Percentiles rank a stretch among this genome's conserved stretches.
phyloP scores from a whole-genome alignment of 2,888 invertebrate genomes.

The Drosophila setosimentum region DNA sequence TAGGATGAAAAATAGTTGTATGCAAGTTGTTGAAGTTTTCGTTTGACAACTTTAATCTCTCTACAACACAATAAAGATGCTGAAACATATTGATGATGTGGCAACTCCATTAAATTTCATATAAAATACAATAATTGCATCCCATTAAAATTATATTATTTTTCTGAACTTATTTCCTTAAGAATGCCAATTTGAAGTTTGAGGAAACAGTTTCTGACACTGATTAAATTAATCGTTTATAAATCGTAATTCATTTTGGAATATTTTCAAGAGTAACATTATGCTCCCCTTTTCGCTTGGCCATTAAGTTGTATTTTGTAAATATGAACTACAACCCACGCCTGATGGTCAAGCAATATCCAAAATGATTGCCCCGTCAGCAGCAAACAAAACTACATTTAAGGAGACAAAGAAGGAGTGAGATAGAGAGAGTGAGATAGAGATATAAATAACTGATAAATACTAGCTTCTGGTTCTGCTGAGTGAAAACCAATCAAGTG shows the following conservation, averaged over 20 bases:
- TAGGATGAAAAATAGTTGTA: not conserved
- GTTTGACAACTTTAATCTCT: not conserved
- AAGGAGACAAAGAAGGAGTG: too few species aligned
- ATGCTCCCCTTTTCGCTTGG: not conserved
- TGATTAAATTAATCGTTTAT: not conserved
- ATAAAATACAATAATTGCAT: not conserved
- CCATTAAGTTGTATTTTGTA: not conserved
- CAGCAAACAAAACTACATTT: too few species aligned
- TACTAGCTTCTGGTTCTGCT: conserved; percentile 2
- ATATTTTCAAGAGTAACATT: not conserved
- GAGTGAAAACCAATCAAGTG: conserved; percentile 41
- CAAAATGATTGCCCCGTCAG: not conserved
- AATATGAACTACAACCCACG: not conserved
- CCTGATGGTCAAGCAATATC: conserved; percentile 4
- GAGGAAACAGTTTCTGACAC: not conserved
- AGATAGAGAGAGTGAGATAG: not conserved
- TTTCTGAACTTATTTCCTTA: not conserved
- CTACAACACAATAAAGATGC: not conserved
- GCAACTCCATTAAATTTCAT: not conserved
- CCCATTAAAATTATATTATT: not conserved
- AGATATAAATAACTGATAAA: conserved; percentile 4
- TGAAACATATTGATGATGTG: not conserved
- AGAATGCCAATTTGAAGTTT: not conserved
- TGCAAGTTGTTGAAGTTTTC: not conserved
- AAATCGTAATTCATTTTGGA: not conserved